phyloP scores from a whole-genome alignment of 2,888 invertebrate species.

The Homarus gammarus region DNA sequence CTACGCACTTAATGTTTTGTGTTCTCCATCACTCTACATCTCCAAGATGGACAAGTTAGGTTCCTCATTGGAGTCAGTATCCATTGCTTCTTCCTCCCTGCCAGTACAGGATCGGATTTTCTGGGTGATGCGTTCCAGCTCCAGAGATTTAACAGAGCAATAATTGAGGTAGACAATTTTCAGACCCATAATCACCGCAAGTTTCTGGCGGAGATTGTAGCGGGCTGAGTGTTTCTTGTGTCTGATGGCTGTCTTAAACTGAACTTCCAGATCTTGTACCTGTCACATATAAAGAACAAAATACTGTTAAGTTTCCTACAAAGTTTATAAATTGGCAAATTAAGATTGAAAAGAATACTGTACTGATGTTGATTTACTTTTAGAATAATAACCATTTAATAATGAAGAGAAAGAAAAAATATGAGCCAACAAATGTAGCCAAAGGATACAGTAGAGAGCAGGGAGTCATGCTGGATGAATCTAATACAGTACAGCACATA shows the following conservation, averaged over 20 bases:
- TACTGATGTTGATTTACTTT: neutral
- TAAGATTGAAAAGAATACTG: neutral
- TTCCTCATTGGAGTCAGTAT: slow-evolving; percentile 62
- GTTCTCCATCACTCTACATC: slow-evolving; percentile 5
- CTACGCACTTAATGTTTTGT: neutral
- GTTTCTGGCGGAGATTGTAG: slow-evolving; percentile 65
- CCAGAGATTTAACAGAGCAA: slow-evolving; percentile 61
- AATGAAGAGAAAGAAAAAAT: neutral
- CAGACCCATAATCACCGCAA: slow-evolving; percentile 66
- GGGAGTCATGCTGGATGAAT: no score
- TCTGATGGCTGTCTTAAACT: slow-evolving; percentile 61
- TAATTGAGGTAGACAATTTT: slow-evolving; percentile 69
- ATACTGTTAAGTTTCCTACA: neutral
- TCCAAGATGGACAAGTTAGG: slow-evolving; percentile 23
- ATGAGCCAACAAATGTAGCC: no score
- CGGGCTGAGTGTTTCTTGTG: slow-evolving; percentile 66
- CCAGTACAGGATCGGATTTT: slow-evolving; percentile 35
- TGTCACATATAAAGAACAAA: neutral
- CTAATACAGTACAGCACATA: no score
- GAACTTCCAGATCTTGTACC: slow-evolving; percentile 67
- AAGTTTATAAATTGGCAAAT: neutral
- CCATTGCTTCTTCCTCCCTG: slow-evolving; percentile 58
- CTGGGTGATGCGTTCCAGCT: slow-evolving; percentile 50
- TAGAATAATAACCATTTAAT: neutral
- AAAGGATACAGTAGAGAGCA: no score